Evolutionary conservation across 1,140 invertebrate species (phyloP), one percentile per base, ranked within the genome.

Genomic region (Mactra quadrangularis): DNA sequence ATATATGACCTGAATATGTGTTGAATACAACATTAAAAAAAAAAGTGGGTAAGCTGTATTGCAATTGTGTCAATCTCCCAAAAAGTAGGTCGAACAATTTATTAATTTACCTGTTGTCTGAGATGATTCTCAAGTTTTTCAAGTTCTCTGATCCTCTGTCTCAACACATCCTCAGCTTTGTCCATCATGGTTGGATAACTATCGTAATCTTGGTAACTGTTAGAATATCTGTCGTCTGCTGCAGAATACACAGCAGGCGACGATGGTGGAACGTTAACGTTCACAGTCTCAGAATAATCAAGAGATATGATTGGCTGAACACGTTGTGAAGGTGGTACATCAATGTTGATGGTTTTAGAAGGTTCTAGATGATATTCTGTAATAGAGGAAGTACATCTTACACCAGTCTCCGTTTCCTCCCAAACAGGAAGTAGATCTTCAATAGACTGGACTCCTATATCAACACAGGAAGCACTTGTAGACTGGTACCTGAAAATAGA

Each of bases 121-220:
- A 91, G 86, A 60, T 91, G 89, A 64, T 88, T 91, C 38, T 92
- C 91, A 74, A 91, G 81, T 60, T 86, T 86, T 86, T 92, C 91
- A 83, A 92, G 79, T 62, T 92, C 90, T 33, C 71, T 75, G 66
- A 92, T 90, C 70, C 87, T 71, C 86, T 92, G 89, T 13, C 86
- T 72, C 29, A 92, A 84, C 1, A 92, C 78, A 53, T 91, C 90
- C 62, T 92, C 91, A 13, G 90, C 90, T 62, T 87, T 88, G n/a
- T 92, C 90, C 77, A 91, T 64, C 47, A 82, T 82, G 57, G 35
- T 60, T 31, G 79, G 35, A 41, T 41, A 66, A 31, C 11, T 53
- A 38, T 29, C 11, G 57, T 55, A 76, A 27, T 52, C 57, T 19
- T 15, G 9, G 55, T 38, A 59, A 66, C 79, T 74, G 25, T 68